Evolutionary conservation across 2,113 vertebrate species (phyloP).

Genomic region (Chlorodrepanis virens): DNA sequence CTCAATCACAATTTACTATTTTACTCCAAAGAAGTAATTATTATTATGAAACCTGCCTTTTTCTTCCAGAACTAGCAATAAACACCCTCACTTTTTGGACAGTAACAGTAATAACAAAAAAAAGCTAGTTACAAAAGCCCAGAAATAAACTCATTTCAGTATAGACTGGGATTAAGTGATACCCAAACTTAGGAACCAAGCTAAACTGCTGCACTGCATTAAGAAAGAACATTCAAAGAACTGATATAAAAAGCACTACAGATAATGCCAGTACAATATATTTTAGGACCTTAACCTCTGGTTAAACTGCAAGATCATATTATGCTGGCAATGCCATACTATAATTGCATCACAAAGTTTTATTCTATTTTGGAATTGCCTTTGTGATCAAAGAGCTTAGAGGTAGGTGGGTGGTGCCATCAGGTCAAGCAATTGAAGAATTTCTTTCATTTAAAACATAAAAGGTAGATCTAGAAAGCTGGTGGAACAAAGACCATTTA

Average conservation of each 20-base stretch:
- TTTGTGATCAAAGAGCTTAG: not conserved
- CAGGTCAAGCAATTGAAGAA: not conserved
- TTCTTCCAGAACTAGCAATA: not conserved
- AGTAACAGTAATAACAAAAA: not conserved
- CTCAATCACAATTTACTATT: not conserved
- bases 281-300: not conserved
- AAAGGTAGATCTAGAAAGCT: not conserved
- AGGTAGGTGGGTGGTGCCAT: not conserved
- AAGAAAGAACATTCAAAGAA: not conserved
- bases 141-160: not conserved
- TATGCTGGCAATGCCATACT: not conserved
- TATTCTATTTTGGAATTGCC: not conserved
- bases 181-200: not conserved
- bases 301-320: not conserved
- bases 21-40: not conserved
- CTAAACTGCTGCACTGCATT: not conserved
- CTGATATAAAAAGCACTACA: not conserved
- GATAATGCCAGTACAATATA: not conserved
- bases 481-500: not conserved
- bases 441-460: not conserved
- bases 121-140: not conserved
- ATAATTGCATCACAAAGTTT: not conserved
- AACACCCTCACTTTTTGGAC: not conserved
- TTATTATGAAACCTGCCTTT: not conserved
- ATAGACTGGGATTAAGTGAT: not conserved